Base-by-base conservation (phyloP, 2,888 invertebrate species). In the Coenonympha arcania region DNA sequence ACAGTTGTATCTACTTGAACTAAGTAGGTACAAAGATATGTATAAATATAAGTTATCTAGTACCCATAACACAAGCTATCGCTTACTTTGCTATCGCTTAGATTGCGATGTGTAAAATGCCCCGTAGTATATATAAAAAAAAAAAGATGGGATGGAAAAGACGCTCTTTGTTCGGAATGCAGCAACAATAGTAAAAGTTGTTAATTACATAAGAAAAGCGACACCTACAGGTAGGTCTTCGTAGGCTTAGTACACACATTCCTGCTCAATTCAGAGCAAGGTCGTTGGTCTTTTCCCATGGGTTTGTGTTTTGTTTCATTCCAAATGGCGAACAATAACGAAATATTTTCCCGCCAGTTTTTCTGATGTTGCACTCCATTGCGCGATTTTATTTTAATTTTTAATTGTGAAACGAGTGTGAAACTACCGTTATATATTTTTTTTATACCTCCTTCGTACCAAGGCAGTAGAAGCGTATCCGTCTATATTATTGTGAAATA, bases 321-420 rank as follows among this genome's bases (percentile, higher is more conserved):
- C 55, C 56, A 58, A 47, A 58, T 52, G 59, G 57, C 33, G 52
- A 51, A 57, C 54, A 54, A 57, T 55, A 40, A 51, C 36, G 50
- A 46, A 52, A 56, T 41, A 48, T 48, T 59, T 57, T 55, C 57
- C 56, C 58, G 58, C 48, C 52, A 45, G 37, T 55, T 57, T 47
- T 55, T 55, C 42, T 55, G 36, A 20, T 28, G 45, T 52, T 41
- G 37, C 28, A 48, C 44, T 39, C 37, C 46, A 42, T 47, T 53
- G 53, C 46, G 49, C 37, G 28, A 41, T 36, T 22, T 37, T 15
- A 51, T 39, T 43, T 47, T 37, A 31, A 42, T 31, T 44, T 24
- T 34, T 22, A 20, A 44, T 44, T 44, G 44, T 16, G 44, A 33
- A 33, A 44, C 44, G n/a, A n/a, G n/a, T n/a, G n/a, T n/a, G n/a